A percentile compares a stretch with the other conserved stretches of the same genome.
Conservation (phyloP, 2,797 vertebrate species). For the Crenichthys baileyi region DNA sequence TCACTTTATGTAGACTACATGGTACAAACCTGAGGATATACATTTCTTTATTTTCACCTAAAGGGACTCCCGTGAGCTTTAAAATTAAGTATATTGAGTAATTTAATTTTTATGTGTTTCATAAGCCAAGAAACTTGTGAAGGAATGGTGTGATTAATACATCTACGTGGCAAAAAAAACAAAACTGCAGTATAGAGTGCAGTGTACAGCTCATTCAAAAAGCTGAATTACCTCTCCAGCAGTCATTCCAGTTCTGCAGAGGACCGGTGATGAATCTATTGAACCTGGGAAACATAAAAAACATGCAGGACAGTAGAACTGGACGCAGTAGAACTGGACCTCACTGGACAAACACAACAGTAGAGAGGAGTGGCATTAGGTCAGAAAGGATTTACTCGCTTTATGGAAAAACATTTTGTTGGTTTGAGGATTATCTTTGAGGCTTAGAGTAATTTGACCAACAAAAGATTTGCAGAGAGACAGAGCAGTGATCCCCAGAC, state of each 20-base stretch:
- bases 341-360: not conserved
- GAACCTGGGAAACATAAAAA: no score
- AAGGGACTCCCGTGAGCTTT: not conserved
- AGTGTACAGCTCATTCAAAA: not conserved
- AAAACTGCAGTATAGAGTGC: no score
- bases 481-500: no score
- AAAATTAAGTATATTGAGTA: not conserved
- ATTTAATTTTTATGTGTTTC: not conserved
- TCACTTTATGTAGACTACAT: not conserved
- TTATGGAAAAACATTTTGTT: not conserved
- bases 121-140: not conserved
- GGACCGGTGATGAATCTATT: not conserved
- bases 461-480: not conserved
- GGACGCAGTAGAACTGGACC: not conserved
- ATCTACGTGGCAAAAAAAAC: not conserved
- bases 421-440: not conserved
- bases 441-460: not conserved
- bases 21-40: conserved; percentile 2
- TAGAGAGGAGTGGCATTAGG: not conserved
- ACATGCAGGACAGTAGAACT: not conserved
- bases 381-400: not conserved
- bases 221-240: not conserved
- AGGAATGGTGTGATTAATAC: not conserved
- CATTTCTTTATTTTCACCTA: not conserved
- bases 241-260: not conserved